phyloP scores from a whole-genome alignment of 2,888 invertebrate species.

The Andrena chrysosceles region DNA sequence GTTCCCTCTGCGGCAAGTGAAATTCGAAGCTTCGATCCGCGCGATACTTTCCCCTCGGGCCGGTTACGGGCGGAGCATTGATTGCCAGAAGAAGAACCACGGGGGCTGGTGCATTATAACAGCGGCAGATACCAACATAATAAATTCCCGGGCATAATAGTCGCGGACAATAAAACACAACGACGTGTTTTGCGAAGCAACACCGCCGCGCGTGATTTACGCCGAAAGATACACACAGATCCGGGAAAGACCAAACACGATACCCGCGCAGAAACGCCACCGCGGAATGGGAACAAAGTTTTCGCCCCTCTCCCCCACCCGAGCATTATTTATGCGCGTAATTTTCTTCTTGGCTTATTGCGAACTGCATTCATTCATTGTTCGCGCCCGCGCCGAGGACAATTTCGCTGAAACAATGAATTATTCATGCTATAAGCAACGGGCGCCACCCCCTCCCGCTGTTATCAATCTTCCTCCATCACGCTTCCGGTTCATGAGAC shows the following conservation, averaged over 20 bases:
- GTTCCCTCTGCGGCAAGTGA: background rate
- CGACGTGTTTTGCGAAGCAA: conserved; percentile 24
- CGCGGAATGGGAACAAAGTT: conserved; percentile 54
- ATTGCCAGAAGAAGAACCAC: background rate
- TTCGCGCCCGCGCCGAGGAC: conserved; percentile 49
- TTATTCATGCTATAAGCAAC: conserved; percentile 61
- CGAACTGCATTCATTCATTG: conserved; percentile 69
- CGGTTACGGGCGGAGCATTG: background rate
- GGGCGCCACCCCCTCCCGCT: conserved; percentile 19
- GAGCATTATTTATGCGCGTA: conserved; percentile 67
- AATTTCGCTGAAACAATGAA: conserved; percentile 64
- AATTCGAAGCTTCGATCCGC: background rate
- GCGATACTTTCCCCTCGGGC: background rate
- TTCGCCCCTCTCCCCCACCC: background rate
- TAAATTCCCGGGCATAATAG: conserved; percentile 29
- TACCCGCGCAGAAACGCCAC: conserved; percentile 8
- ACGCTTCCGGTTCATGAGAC: conserved; percentile 14
- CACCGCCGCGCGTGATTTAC: conserved; percentile 32
- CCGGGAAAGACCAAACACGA: conserved; percentile 18
- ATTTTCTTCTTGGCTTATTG: conserved; percentile 70
- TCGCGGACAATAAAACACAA: background rate
- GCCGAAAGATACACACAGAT: conserved; percentile 27
- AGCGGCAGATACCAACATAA: conserved; percentile 4
- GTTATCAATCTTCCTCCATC: conserved; percentile 41
- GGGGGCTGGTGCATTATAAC: background rate